These are phyloP conservation scores for Drosophila albomicans DNA, from an alignment of 1,140 invertebrate species.

Conservation along the genomic window DNA sequence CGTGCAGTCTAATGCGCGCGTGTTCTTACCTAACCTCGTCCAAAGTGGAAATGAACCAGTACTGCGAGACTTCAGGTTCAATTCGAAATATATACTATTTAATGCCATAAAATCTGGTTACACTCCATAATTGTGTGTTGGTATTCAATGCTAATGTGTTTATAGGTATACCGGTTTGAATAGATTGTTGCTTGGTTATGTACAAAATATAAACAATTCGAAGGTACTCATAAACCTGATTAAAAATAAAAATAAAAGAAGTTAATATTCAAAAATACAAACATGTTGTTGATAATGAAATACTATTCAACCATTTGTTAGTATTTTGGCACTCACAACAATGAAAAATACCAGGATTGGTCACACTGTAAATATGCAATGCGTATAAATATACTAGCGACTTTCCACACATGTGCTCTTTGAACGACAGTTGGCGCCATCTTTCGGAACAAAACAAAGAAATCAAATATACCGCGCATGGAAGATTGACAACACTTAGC, in stretches of 20 bases:
- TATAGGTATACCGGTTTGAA: too few species aligned
- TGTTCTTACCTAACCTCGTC: conserved; percentile 84
- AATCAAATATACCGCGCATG: too few species aligned
- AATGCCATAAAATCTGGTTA: neutral
- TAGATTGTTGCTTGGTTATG: too few species aligned
- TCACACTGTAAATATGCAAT: neutral
- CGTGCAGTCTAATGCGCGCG: conserved; percentile 54
- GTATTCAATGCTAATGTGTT: too few species aligned
- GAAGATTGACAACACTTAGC: neutral
- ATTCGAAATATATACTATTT: neutral
- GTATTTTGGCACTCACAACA: too few species aligned
- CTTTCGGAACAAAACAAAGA: neutral
- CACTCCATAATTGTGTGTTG: neutral
- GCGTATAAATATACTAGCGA: neutral
- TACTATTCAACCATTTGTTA: too few species aligned
- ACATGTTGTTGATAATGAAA: too few species aligned
- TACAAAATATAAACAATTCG: too few species aligned
- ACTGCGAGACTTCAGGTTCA: neutral
- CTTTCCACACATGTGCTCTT: neutral
- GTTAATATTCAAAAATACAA: too few species aligned
- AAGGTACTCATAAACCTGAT: too few species aligned
- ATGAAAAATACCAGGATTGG: too few species aligned
- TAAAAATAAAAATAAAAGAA: too few species aligned
- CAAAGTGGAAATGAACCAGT: conserved; percentile 67
- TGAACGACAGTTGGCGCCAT: neutral